Conservation (phyloP, 2,113 vertebrate genomes). For the Solenodon paradoxus region DNA sequence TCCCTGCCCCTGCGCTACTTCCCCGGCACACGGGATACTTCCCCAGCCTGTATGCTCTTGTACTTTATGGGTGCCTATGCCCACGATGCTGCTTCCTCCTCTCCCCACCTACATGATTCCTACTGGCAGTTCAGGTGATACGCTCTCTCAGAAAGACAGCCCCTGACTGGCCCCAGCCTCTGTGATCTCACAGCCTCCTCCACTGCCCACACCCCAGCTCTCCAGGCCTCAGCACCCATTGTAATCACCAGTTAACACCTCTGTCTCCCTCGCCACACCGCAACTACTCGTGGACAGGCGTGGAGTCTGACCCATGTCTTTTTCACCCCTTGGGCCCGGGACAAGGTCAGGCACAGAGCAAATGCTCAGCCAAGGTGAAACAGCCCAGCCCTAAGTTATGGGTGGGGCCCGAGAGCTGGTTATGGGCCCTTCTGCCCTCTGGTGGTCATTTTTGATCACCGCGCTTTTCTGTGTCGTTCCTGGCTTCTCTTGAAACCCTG, state of each 20-base stretch:
- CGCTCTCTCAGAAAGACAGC: not conserved
- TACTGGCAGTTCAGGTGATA: not conserved
- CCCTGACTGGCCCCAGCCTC: not conserved
- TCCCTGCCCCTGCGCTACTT: not conserved
- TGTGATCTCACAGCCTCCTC: not conserved
- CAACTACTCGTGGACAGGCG: not conserved
- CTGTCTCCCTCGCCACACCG: not conserved
- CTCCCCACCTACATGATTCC: not conserved
- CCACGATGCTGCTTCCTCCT: not conserved
- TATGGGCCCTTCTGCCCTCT: constrained; percentile 46
- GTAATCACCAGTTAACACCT: not conserved
- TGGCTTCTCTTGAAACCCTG: not conserved
- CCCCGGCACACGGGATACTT: not conserved
- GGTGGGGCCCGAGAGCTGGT: not conserved
- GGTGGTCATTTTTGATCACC: constrained; percentile 20
- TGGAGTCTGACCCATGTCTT: not conserved
- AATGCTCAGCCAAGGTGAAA: not conserved
- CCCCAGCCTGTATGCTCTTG: not conserved
- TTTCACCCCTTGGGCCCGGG: not conserved
- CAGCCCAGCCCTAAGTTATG: not conserved
- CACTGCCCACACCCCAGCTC: not conserved
- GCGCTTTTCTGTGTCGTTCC: not conserved
- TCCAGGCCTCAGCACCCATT: not conserved
- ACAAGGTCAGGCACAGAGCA: not conserved
- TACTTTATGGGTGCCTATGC: not conserved